These are phyloP conservation scores for Leptinotarsa tumamoca DNA, from an alignment of 2,888 invertebrate species.

Conservation along the genomic window DNA sequence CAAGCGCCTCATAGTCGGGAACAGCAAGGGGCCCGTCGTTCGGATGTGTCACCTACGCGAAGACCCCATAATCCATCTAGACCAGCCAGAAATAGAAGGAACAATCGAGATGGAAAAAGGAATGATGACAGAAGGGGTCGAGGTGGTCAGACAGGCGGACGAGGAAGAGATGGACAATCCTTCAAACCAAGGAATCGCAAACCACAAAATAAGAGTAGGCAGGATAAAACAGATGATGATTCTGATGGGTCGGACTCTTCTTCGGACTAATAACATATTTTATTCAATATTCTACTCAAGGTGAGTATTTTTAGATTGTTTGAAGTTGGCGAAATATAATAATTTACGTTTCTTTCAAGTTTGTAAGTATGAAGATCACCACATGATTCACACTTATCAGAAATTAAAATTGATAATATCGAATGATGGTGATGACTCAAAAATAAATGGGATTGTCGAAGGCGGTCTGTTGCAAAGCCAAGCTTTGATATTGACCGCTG, in stretches of 20 bases:
- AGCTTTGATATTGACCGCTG: no score
- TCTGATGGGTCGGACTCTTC: conserved; percentile 32
- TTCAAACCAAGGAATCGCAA: conserved; percentile 11
- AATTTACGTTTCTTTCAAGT: no score
- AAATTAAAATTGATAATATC: no score
- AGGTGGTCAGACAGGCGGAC: background rate
- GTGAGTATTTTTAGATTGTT: background rate
- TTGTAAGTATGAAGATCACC: no score
- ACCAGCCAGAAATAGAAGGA: background rate
- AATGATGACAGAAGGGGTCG: conserved; percentile 2
- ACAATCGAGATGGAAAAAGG: background rate
- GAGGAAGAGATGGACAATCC: background rate
- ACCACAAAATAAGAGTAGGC: conserved; percentile 28
- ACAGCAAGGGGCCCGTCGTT: background rate
- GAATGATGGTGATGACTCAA: no score
- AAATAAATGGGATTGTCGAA: no score
- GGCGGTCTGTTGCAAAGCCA: no score
- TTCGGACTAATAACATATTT: background rate
- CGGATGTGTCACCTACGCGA: background rate
- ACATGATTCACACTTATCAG: no score
- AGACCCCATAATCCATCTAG: background rate
- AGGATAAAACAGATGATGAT: conserved; percentile 27
- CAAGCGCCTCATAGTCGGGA: background rate
- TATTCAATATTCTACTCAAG: background rate
- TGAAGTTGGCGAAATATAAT: no score